Evolutionary conservation across 2,113 vertebrate genomes (phyloP), one percentile per base, ranked within the genome.

Genomic region (Drymodes brunneopygia): DNA sequence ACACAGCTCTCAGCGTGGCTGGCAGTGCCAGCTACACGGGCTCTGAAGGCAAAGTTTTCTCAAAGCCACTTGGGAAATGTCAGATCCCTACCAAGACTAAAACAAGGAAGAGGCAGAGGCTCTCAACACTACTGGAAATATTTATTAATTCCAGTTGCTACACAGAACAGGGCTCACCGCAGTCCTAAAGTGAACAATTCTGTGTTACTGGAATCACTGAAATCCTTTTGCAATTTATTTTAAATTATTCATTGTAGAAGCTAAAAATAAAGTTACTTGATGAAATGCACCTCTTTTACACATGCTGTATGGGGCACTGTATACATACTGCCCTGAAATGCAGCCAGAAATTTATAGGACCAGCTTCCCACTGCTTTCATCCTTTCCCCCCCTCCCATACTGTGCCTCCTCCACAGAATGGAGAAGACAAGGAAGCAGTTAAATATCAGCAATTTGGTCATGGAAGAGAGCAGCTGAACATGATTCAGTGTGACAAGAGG

Each of bases 401-500:
- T 35, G 42, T 22, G 2, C 10, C 28, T 10, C 28, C 23, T 45
- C 22, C 73, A 18, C 35, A 65, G 73, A 74, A 92, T 33, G 25
- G 65, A 66, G 57, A 38, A 65, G 60, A 83, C 35, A 75, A 66
- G 89, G 66, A 82, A 90, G 74, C 9, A 19, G 80, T 90, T 95
- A 81, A 96, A 88, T 95, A 96, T 95, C 93, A 86, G 83, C 81
- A 61, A 74, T 84, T 86, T 95, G 87, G 91, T 92, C 95, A 93
- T 81, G 95, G 95, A 81, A 94, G 72, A 90, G 88, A 96, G 95
- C 84, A 87, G 94, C 87, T 78, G 95, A 96, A 93, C 95, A 90
- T 94, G 97, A 97, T 95, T 97, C 97, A 97, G 83, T 95, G 94
- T 98, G 97, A 98, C 97, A 97, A 91, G 96, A 96, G 95, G 96